Conservation (phyloP, 2,113 vertebrate species). For the Lepisosteus osseus region DNA sequence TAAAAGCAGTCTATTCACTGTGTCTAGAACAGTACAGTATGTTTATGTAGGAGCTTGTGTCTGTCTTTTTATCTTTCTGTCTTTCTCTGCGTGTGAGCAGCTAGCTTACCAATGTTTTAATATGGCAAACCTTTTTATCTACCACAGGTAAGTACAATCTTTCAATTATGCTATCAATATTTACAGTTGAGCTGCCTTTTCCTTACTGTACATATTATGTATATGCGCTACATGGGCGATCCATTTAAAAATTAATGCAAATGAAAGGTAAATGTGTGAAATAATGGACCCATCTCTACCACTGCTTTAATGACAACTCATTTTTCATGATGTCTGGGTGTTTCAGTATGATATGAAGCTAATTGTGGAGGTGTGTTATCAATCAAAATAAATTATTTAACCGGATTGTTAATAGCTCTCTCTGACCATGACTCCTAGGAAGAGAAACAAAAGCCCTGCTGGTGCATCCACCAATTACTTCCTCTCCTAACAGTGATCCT, state of each 20-base stretch:
- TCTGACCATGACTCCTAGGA: slow-evolving; percentile 49
- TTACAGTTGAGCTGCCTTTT: too few relatives aligned
- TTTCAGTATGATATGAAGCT: slow-evolving; percentile 58
- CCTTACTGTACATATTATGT: too few relatives aligned
- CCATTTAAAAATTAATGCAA: not conserved
- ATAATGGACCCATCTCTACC: slow-evolving; percentile 35
- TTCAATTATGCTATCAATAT: too few relatives aligned
- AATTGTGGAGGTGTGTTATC: slow-evolving; percentile 76
- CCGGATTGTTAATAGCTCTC: slow-evolving; percentile 69
- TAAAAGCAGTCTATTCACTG: too few relatives aligned
- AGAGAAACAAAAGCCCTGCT: slow-evolving; percentile 60
- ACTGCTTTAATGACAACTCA: not conserved
- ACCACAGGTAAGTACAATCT: too few relatives aligned
- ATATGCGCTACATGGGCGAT: too few relatives aligned
- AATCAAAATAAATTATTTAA: slow-evolving; percentile 77
- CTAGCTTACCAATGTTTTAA: too few relatives aligned
- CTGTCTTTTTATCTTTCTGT: too few relatives aligned
- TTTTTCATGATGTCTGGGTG: slow-evolving; percentile 39
- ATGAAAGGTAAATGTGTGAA: slow-evolving; percentile 41
- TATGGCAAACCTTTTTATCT: too few relatives aligned
- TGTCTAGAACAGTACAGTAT: too few relatives aligned
- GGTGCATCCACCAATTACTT: slow-evolving; percentile 60
- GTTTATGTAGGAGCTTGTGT: too few relatives aligned
- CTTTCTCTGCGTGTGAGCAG: too few relatives aligned
- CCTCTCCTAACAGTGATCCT: slow-evolving; percentile 43